Percentiles rank a stretch among this genome's conserved stretches.
These are phyloP conservation scores for Magallana angulata DNA, from an alignment of 1,140 invertebrate genomes.

Conservation along the genomic window DNA sequence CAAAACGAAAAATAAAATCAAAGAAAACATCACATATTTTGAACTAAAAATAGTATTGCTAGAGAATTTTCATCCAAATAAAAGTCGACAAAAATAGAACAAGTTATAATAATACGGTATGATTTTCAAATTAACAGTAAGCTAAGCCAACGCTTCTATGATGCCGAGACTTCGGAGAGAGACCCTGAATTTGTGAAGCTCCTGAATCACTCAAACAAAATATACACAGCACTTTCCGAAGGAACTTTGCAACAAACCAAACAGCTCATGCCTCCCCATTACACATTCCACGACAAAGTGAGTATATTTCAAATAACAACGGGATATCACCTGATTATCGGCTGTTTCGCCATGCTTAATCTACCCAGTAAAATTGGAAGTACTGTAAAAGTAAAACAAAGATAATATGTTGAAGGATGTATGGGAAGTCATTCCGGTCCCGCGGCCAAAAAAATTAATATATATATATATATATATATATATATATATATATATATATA, in stretches of 20 bases:
- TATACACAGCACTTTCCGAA: conserved; percentile 43
- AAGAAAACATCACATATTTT: no score
- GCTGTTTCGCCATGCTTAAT: no score
- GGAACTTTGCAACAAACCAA: conserved; percentile 41
- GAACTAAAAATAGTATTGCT: no score
- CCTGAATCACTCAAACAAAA: conserved; percentile 34
- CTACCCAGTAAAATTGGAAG: no score
- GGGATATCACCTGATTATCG: no score
- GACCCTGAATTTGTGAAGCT: conserved; percentile 55
- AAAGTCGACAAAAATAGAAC: neutral
- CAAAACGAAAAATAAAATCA: no score
- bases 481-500: no score
- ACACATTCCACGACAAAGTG: conserved; percentile 55
- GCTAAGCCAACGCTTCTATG: conserved; percentile 54
- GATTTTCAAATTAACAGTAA: conserved; percentile 39
- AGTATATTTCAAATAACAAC: neutral
- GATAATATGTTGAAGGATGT: no score
- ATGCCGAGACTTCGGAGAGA: conserved; percentile 22
- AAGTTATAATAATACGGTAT: neutral
- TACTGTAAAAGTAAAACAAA: no score
- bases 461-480: no score
- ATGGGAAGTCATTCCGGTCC: no score
- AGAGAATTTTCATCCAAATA: neutral
- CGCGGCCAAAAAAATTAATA: no score
- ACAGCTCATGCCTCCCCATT: conserved; percentile 52